Evolutionary conservation across 2,113 vertebrate species (phyloP).

Genomic region (Phyllostomus hastatus): DNA sequence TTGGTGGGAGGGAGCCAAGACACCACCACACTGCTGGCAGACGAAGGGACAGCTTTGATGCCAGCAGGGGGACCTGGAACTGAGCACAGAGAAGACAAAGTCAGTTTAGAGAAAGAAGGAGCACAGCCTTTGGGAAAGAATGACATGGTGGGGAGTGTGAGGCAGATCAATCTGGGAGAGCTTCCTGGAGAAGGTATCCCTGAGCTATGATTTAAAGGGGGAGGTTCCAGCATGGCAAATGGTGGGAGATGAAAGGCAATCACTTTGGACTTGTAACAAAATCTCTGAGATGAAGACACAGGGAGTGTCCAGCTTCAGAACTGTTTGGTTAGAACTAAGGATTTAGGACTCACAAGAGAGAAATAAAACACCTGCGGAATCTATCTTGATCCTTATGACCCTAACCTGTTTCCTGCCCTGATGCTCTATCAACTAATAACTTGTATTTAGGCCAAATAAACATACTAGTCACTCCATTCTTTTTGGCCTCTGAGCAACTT

Average conservation of each 20-base stretch:
- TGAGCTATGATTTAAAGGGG: neutral
- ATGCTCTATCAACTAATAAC: neutral
- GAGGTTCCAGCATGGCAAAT: neutral
- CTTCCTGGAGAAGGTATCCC: neutral
- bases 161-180: neutral
- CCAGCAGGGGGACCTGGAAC: constrained; percentile 96
- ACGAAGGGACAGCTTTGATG: constrained; percentile 97
- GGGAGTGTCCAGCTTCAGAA: neutral
- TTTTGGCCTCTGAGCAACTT: neutral
- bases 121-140: neutral
- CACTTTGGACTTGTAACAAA: neutral
- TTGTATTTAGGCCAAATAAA: neutral
- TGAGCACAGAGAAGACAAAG: constrained; percentile 57
- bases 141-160: neutral
- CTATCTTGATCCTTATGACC: neutral
- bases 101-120: constrained; percentile 18
- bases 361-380: neutral
- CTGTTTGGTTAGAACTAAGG: neutral
- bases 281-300: neutral
- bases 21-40: constrained; percentile 95
- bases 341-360: neutral
- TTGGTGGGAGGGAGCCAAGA: constrained; percentile 97
- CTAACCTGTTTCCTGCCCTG: too few species aligned
- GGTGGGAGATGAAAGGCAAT: neutral
- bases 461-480: neutral